A percentile compares a stretch with the other conserved stretches of the same genome.
Conservation (phyloP, 2,797 vertebrate genomes). For the Neosalanx taihuensis region DNA sequence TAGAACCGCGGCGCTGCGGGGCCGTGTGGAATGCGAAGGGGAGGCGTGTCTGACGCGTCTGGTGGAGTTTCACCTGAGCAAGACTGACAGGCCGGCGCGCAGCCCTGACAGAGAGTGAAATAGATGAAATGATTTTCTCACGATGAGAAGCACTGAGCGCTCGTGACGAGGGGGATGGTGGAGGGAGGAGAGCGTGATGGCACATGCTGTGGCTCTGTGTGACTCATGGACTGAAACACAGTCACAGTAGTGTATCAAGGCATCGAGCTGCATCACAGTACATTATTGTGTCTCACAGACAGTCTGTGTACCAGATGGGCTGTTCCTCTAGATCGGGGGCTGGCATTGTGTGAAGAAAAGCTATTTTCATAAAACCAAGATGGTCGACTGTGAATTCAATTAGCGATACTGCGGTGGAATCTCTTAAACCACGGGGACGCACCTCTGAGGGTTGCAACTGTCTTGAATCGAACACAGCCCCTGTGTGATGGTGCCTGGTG, state of each 20-base stretch:
- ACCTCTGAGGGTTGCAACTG: constrained; percentile 48
- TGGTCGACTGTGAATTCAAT: constrained; percentile 18
- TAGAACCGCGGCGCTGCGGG: too few species aligned
- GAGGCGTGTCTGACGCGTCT: constrained; percentile 35
- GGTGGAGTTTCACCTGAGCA: constrained; percentile 40
- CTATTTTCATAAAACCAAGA: constrained; percentile 12
- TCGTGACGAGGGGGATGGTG: constrained; percentile 40
- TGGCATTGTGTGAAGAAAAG: background rate
- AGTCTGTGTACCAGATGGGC: constrained; percentile 29
- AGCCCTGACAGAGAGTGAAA: constrained; percentile 60
- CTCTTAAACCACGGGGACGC: constrained; percentile 37
- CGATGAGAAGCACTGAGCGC: constrained; percentile 46
- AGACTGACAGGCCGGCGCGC: constrained; percentile 61
- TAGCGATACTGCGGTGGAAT: constrained; percentile 35
- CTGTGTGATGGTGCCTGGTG: constrained; percentile 16
- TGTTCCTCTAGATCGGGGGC: constrained; percentile 10
- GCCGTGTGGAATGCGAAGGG: too few species aligned
- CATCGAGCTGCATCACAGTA: constrained; percentile 21
- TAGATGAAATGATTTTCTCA: constrained; percentile 51
- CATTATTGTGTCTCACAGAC: constrained; percentile 45
- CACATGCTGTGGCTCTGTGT: constrained; percentile 20
- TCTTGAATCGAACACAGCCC: constrained; percentile 42
- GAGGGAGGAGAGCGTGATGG: constrained; percentile 36
- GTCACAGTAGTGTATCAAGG: constrained; percentile 37
- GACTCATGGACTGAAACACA: constrained; percentile 26